Base-by-base conservation (phyloP, 2,888 invertebrate species). In the Acleris emargana region DNA sequence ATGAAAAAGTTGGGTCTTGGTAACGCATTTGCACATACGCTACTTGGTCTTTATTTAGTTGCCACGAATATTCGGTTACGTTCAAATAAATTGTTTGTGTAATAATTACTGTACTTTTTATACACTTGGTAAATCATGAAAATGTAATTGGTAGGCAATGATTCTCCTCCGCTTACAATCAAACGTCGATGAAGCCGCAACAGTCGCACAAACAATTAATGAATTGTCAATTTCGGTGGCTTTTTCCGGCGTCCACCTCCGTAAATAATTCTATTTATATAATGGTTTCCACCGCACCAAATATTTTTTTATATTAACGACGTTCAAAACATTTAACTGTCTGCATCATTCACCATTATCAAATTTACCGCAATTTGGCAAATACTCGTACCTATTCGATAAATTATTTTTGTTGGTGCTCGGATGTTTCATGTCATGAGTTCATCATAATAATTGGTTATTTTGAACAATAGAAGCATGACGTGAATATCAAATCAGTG, bases 241-340 rank as follows among this genome's bases (percentile, higher is more conserved):
- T 88, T 88, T 89, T 88, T 86, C 86, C 84, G 78, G 76, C 80
- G 86, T 83, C 86, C 82, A 85, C 74, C 80, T 81, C 81, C 83
- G 87, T 90, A 87, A 90, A 90, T 91, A 87, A 90, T 90, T 89
- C 85, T 83, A 85, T 86, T 87, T 86, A 86, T 87, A 86, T 86
- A 87, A 88, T 88, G 86, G 84, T 84, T 79, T 78, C 80, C 84
- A 87, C 87, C 88, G 82, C 87, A 87, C 87, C 85, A 88, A 90
- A 91, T 90, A 89, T 89, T 87, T 88, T 84, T 84, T 87, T 86
- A 86, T 84, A 84, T 84, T 84, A 88, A 86, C 84, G 86, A 82
- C 83, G 86, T 84, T 80, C 81, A 76, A 67, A 72, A 77, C 76
- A 82, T 84, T 51, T 53, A 57, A 45, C 45, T 49, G 55, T 38